Evolutionary conservation across 2,113 vertebrate species (phyloP).

Genomic region (human): DNA sequence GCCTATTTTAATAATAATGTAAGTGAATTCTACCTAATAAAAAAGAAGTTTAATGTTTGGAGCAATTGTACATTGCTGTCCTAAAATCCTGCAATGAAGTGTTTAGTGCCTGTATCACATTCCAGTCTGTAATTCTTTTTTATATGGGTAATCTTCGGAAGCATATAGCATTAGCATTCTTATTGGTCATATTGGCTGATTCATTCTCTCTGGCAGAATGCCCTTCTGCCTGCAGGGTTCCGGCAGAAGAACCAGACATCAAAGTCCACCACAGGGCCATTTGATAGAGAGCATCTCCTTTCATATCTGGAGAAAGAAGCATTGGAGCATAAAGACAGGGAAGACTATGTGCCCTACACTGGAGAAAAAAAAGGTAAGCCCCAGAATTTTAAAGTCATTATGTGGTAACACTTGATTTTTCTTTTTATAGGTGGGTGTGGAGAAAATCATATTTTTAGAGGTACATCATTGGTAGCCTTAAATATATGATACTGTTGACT

Average conservation of each 20-base stretch:
- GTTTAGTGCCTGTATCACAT: neutral
- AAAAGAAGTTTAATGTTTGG: neutral
- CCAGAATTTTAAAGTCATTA: neutral
- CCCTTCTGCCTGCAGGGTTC: slow-evolving; percentile 94
- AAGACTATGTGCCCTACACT: slow-evolving; percentile 94
- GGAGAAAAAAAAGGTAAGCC: slow-evolving; percentile 95
- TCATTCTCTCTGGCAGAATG: slow-evolving; percentile 87
- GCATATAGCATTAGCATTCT: neutral
- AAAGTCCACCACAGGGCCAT: slow-evolving; percentile 90
- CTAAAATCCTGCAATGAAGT: neutral
- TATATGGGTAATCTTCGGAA: neutral
- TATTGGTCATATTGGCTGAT: slow-evolving; percentile 14
- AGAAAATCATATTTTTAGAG: slow-evolving; percentile 19
- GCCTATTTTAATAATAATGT: slow-evolving; percentile 26
- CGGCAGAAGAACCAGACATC: slow-evolving; percentile 97
- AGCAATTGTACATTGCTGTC: neutral
- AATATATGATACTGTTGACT: neutral
- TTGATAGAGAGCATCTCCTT: slow-evolving; percentile 91
- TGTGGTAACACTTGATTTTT: neutral
- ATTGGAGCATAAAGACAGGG: slow-evolving; percentile 94
- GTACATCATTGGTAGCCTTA: neutral
- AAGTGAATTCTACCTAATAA: slow-evolving; percentile 22
- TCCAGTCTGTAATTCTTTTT: neutral
- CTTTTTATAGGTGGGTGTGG: neutral
- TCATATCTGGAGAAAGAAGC: slow-evolving; percentile 96